phyloP scores from a whole-genome alignment of 1,140 invertebrate species.

The Glossosoma conforme region DNA sequence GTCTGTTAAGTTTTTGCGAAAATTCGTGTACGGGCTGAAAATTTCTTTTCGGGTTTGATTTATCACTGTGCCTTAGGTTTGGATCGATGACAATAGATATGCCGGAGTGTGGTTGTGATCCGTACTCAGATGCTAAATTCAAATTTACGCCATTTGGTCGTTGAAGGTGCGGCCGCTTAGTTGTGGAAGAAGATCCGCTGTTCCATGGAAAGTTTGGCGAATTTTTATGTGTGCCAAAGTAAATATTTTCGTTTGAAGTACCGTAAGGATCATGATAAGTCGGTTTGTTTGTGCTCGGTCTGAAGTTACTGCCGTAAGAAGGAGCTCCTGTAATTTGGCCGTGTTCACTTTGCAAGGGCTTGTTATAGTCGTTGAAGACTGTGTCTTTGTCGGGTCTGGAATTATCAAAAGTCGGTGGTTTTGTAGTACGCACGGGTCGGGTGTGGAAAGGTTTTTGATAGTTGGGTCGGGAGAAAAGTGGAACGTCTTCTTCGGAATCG shows the following conservation, averaged over 20 bases:
- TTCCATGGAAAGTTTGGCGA: conserved; percentile 5
- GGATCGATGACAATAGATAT: conserved; percentile 28
- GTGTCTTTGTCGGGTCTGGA: background rate
- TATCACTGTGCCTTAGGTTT: conserved; percentile 18
- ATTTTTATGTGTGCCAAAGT: conserved; percentile 1
- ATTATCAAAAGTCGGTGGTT: conserved; percentile 15
- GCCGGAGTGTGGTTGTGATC: conserved; percentile 17
- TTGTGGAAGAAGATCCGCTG: no score
- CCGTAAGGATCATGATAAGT: background rate
- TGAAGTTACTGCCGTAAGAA: conserved; percentile 10
- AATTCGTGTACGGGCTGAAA: no score
- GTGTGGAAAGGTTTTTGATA: conserved; percentile 26
- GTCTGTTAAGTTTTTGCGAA: no score
- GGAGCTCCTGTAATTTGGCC: conserved; percentile 22
- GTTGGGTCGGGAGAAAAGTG: conserved; percentile 24
- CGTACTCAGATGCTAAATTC: conserved; percentile 23
- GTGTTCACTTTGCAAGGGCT: conserved; percentile 25
- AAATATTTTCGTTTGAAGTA: conserved; percentile 11
- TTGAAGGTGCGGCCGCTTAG: conserved; percentile 1
- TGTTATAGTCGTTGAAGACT: conserved; percentile 13
- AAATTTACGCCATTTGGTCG: conserved; percentile 20
- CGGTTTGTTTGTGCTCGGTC: conserved; percentile 5
- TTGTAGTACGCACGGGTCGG: conserved; percentile 18
- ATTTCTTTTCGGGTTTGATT: conserved; percentile 12
- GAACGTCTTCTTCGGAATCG: conserved; percentile 18